These are phyloP conservation scores for Morpho deidamia DNA, from an alignment of 2,888 invertebrate genomes.

Conservation along the genomic window DNA sequence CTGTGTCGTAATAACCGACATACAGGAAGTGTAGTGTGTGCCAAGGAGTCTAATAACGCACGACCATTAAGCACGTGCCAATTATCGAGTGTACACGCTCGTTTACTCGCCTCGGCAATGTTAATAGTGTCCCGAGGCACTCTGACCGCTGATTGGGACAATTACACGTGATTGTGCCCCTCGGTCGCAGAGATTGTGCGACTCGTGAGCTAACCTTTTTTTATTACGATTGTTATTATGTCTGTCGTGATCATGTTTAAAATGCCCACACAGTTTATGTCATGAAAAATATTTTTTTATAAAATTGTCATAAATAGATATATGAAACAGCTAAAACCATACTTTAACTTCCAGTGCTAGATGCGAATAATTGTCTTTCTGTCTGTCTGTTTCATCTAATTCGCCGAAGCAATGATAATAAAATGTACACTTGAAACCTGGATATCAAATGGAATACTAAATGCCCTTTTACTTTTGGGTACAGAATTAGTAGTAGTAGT, in stretches of 20 bases:
- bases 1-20: background rate
- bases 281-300: too few species aligned
- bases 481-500: too few species aligned
- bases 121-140: conserved; percentile 61
- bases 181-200: conserved; percentile 41
- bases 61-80: conserved; percentile 9
- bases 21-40: background rate
- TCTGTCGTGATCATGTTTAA: conserved; percentile 20
- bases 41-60: background rate
- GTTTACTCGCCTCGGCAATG: conserved; percentile 42
- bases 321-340: too few species aligned
- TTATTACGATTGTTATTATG: conserved; percentile 11
- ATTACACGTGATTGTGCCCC: conserved; percentile 64
- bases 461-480: too few species aligned
- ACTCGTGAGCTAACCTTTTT: conserved; percentile 10
- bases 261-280: conserved; percentile 1
- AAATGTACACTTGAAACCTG: too few species aligned
- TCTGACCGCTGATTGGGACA: conserved; percentile 51
- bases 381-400: too few species aligned
- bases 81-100: conserved; percentile 29
- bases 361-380: too few species aligned
- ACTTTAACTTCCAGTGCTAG: too few species aligned
- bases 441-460: too few species aligned
- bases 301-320: too few species aligned
- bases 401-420: too few species aligned